A percentile compares a stretch with the other conserved stretches of the same genome.
These are phyloP conservation scores for Carollia perspicillata DNA, from an alignment of 2,113 vertebrate species.

Conservation along the genomic window DNA sequence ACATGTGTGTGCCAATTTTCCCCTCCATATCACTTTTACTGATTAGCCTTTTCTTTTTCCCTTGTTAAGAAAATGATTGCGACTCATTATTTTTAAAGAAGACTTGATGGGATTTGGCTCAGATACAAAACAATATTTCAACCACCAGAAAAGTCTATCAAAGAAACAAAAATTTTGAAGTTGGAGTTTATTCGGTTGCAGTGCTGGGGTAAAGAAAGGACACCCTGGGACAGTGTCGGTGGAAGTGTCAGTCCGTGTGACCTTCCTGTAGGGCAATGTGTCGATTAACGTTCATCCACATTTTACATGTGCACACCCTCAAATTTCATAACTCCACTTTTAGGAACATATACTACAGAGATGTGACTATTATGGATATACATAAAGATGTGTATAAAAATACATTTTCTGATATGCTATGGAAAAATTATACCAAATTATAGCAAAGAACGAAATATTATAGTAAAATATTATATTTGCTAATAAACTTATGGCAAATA, in stretches of 20 bases:
- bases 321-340: background rate
- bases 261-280: background rate
- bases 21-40: constrained; percentile 11
- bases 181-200: background rate
- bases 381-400: background rate
- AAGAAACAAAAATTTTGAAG: background rate
- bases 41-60: constrained; percentile 60
- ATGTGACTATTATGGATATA: background rate
- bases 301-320: background rate
- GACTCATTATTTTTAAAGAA: constrained; percentile 63
- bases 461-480: background rate
- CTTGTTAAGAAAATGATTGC: constrained; percentile 57
- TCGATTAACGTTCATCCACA: background rate
- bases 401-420: background rate
- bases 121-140: constrained; percentile 61
- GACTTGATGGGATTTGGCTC: constrained; percentile 56
- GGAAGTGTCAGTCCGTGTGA: background rate
- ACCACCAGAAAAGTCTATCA: background rate
- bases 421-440: background rate
- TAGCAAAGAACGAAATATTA: background rate
- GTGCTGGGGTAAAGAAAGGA: background rate
- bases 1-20: constrained; percentile 15
- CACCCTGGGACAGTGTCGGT: background rate
- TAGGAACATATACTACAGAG: background rate
- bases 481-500: background rate